phyloP scores from a whole-genome alignment of 23 tunicate genomes.

The Trididemnum clinides region DNA sequence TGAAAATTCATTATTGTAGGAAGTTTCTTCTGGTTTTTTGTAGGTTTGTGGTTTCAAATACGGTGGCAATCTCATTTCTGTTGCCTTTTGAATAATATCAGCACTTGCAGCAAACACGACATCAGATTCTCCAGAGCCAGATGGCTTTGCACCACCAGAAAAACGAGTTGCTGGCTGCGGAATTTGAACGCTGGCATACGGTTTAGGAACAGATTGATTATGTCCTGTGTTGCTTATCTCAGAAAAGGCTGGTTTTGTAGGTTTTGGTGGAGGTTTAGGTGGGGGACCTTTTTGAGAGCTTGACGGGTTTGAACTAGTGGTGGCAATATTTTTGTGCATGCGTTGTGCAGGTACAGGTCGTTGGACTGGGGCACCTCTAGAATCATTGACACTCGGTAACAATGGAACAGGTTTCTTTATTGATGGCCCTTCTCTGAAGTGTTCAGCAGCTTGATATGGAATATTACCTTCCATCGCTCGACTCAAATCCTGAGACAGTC shows the following conservation, averaged over 20 bases:
- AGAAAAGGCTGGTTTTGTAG: constrained; percentile 38
- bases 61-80: constrained; percentile 79
- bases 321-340: neutral
- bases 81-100: constrained; percentile 89
- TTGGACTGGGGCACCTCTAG: neutral
- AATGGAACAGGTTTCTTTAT: too few relatives aligned
- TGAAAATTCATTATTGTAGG: neutral
- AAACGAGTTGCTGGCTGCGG: neutral
- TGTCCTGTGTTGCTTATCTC: neutral
- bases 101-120: constrained; percentile 47
- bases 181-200: neutral
- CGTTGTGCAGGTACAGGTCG: constrained; percentile 14
- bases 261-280: constrained; percentile 90
- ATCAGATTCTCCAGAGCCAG: neutral
- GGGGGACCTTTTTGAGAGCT: constrained; percentile 55
- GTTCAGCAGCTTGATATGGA: neutral
- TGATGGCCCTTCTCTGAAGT: neutral
- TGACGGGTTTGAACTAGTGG: neutral
- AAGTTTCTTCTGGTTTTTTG: neutral
- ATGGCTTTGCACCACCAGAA: too few relatives aligned
- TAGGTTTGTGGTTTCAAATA: constrained; percentile 10
- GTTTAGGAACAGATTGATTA: neutral
- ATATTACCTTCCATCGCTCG: constrained; percentile 10
- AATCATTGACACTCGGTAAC: neutral
- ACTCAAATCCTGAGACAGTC: constrained; percentile 19